Evolutionary conservation across 1,140 invertebrate genomes (phyloP), one percentile per base, ranked within the genome.

Genomic region (Drosophila parvula): DNA sequence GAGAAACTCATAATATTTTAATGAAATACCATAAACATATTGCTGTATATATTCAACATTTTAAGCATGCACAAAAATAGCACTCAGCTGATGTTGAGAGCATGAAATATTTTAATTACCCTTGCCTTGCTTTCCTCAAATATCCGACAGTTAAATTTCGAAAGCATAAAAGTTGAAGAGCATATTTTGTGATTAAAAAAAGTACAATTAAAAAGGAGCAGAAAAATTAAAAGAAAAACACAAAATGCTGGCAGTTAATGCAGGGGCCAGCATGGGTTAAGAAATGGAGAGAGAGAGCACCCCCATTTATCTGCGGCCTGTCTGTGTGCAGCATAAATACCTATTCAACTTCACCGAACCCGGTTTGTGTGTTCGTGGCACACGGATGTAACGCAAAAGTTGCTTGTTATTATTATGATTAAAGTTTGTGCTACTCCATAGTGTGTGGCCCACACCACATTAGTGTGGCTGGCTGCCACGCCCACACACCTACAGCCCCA

Each of bases 321-420:
- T 51, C 47, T 45, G 41, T 69, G 68, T 59, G 51, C 53, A 59
- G 14, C 69, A 73, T 71, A 71, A 73, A 73, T 73, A 73, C 69
- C 65, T 34, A 43, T 73, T 73, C 68, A 71, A 58, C 68, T 58
- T 18, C 51, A 22, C 18, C 53, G 18, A 71, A 71, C 68, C 50
- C 59, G 38, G 55, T 56, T 47, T 53, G 48, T 69, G 64, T 14
- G 28, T 12, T 41, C 28, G 41, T 71, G 68, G 73, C 81, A 61
- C 77, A 61, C 51, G 81, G 71, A 84, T 80, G 74, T 84, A 84
- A 77, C 73, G 68, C 76, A 83, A 76, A 86, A 86, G 68, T 88
- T 78, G 45, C 78, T 67, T 86, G 79, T 81, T 86, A 88, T 86
- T 89, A 88, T 88, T 83, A 88, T 89, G 83, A 88, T 88, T 83